Conservation (phyloP, 2,113 vertebrate species). For the Bucco capensis region DNA sequence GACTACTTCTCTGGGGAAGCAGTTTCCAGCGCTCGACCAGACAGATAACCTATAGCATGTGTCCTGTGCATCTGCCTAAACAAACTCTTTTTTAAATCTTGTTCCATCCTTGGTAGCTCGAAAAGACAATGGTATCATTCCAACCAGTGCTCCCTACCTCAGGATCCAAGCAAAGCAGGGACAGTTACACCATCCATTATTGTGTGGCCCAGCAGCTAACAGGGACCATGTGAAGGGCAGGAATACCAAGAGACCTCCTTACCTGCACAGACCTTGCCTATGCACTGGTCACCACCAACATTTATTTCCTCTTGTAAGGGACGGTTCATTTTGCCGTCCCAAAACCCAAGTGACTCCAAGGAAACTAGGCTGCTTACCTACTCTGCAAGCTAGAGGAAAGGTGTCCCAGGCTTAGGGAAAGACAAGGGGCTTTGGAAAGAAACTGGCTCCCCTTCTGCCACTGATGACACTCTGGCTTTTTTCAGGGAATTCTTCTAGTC, state of each 20-base stretch:
- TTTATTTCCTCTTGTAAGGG: not conserved
- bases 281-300: not conserved
- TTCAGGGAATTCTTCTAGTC: not conserved
- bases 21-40: not conserved
- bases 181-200: not conserved
- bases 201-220: not conserved
- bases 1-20: no score
- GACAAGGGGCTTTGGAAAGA: not conserved
- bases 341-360: not conserved
- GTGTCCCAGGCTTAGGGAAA: not conserved
- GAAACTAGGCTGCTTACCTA: not conserved
- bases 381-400: not conserved
- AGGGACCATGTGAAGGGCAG: not conserved
- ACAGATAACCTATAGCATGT: not conserved
- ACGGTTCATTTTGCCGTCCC: not conserved
- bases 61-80: not conserved
- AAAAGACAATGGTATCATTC: not conserved
- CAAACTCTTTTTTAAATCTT: fast-evolving
- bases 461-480: not conserved
- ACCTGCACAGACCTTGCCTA: not conserved
- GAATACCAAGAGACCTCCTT: not conserved
- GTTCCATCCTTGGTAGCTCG: not conserved
- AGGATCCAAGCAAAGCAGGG: not conserved
- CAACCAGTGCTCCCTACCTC: not conserved
- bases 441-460: not conserved